Conservation (phyloP, 2,113 vertebrate genomes). For the Xyliphius kryptos region DNA sequence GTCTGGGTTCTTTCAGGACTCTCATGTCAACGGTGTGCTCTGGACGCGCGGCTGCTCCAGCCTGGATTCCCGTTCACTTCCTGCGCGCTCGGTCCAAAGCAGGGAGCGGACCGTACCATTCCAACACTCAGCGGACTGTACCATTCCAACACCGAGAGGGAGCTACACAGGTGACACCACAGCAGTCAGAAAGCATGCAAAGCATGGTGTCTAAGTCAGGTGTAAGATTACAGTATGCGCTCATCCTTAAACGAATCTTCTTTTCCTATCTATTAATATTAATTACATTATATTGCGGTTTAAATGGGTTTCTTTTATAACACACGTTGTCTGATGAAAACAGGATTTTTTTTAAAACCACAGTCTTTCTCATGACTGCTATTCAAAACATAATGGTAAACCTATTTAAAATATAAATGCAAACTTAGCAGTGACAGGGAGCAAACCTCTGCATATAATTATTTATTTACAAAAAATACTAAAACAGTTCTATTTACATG, state of each 20-base stretch:
- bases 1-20: not conserved
- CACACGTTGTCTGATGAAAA: no score
- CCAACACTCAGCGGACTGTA: conserved; percentile 20
- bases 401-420: no score
- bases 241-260: not conserved
- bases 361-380: no score
- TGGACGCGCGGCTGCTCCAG: not conserved
- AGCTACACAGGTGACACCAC: not conserved
- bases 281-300: not conserved
- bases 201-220: not conserved
- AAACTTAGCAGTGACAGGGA: no score
- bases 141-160: conserved; percentile 15
- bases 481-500: no score
- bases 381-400: no score
- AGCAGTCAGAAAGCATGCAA: not conserved
- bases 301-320: no score
- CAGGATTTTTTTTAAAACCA: no score
- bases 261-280: not conserved
- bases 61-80: not conserved
- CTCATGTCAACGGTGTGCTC: conserved; percentile 5
- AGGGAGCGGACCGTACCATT: conserved; percentile 30
- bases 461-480: no score
- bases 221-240: not conserved
- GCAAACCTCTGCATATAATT: no score
- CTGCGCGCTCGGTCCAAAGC: not conserved